Evolutionary conservation across 2,113 vertebrate species (phyloP), one percentile per base, ranked within the genome.

Genomic region (Hypomesus transpacificus): DNA sequence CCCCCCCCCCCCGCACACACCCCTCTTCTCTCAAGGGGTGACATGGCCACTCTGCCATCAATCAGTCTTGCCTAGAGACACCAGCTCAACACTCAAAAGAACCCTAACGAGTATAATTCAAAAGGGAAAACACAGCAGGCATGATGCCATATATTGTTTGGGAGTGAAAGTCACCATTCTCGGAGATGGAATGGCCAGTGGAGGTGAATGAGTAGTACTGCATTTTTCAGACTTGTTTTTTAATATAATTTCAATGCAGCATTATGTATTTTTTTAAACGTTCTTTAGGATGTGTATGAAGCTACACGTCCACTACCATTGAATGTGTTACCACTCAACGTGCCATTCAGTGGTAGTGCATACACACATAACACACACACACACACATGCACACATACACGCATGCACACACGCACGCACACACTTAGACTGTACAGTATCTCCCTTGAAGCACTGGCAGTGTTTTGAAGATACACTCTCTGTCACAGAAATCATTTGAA

Each of bases 401-500:
- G 14, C 57, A 58, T 54, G 31, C 59, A 57, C 57, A 22, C 58
- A 68, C 58, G 21, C 59, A 58, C 31, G 14, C 52, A 22, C 22
- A 60, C 50, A 39, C 70, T 70, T 56, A 70, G 73, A 74, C 69
- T 75, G 74, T 46, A 13, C 39, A 46, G 39, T 74, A 76, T 59
- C 69, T 69, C 69, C 83, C 89, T 91, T 89, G 87, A 88, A 87
- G 88, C 79, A 28, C 53, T 74, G 79, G 61, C 80, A 74, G 76
- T 84, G 84, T 85, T 89, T 89, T 77, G 31, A 89, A 88, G 87
- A 82, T 70, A 76, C 73, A 80, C 84, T 81, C 80, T 90, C 86
- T 85, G 89, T 89, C 90, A 89, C 84, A 85, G 84, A 87, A 89
- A 88, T 90, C 85, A 87, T 82, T 78, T 84, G 87, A 89, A 90